These are phyloP conservation scores for Didymodactylos carnosus DNA, from an alignment of 2,888 invertebrate species.

Conservation along the genomic window DNA sequence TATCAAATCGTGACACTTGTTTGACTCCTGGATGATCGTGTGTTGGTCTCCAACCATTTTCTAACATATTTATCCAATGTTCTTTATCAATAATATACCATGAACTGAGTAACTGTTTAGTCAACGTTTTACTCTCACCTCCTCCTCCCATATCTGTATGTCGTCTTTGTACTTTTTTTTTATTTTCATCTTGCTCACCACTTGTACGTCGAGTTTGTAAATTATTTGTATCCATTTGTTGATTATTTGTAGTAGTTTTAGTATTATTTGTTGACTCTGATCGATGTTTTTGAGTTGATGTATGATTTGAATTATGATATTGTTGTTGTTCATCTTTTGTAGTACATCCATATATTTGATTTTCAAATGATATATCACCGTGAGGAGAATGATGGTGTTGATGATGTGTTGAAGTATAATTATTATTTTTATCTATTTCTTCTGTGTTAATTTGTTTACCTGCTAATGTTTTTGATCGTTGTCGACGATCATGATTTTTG, in stretches of 20 bases:
- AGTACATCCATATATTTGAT: background rate
- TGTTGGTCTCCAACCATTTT: slow-evolving; percentile 1
- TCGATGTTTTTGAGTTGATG: too few species aligned
- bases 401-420: too few species aligned
- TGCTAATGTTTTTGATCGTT: background rate
- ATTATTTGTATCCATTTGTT: too few species aligned
- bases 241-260: too few species aligned
- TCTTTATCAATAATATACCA: background rate
- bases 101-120: too few species aligned
- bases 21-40: background rate
- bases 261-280: background rate
- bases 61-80: background rate
- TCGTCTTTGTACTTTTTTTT: background rate
- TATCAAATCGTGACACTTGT: background rate
- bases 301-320: too few species aligned
- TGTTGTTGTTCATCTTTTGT: background rate
- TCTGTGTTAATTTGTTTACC: background rate
- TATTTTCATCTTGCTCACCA: background rate
- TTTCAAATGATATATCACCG: background rate
- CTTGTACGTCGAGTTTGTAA: background rate
- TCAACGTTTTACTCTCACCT: too few species aligned
- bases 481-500: background rate
- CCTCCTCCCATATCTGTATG: too few species aligned
- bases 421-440: too few species aligned
- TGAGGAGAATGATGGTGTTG: too few species aligned